These are phyloP conservation scores for Perizoma affinitatum DNA, from an alignment of 2,888 invertebrate genomes.

Conservation along the genomic window DNA sequence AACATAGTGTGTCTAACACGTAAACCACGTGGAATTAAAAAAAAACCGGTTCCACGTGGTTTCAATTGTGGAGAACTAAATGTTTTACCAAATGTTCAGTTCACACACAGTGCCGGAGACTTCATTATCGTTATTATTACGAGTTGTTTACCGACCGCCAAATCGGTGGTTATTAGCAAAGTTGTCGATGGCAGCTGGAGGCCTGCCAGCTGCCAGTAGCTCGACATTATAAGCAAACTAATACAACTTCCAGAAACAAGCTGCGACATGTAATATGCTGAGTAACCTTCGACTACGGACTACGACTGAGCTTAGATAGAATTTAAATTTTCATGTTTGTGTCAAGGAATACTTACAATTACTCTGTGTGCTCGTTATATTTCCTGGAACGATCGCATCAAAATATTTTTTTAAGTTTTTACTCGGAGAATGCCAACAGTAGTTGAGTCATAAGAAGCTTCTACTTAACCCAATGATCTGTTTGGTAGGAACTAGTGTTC, in stretches of 20 bases:
- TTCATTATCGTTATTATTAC: conserved; percentile 33
- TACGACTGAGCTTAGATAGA: conserved; percentile 11
- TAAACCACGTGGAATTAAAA: too few species aligned
- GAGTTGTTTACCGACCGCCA: conserved; percentile 44
- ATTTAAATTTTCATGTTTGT: conserved; percentile 2
- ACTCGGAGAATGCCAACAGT: too few species aligned
- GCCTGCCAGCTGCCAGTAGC: conserved; percentile 33
- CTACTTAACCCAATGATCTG: too few species aligned
- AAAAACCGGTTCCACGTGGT: too few species aligned
- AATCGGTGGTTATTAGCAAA: conserved; percentile 59
- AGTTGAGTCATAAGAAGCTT: too few species aligned
- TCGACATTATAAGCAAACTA: conserved; percentile 57
- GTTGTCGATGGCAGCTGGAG: conserved; percentile 51
- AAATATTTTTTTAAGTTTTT: too few species aligned
- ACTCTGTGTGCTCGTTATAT: too few species aligned
- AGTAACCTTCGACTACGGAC: conserved; percentile 21
- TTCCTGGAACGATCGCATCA: too few species aligned
- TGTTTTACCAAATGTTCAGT: too few species aligned
- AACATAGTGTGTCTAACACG: too few species aligned
- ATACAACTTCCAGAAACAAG: conserved; percentile 55
- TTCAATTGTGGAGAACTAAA: too few species aligned
- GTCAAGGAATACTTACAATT: too few species aligned
- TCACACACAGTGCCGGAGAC: conserved; percentile 5
- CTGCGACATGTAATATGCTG: conserved; percentile 30
- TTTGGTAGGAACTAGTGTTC: not conserved